These are phyloP conservation scores for Morbakka virulenta DNA, from an alignment of 30 jellyfish, hydroid and myxozoan species.

Conservation along the genomic window DNA sequence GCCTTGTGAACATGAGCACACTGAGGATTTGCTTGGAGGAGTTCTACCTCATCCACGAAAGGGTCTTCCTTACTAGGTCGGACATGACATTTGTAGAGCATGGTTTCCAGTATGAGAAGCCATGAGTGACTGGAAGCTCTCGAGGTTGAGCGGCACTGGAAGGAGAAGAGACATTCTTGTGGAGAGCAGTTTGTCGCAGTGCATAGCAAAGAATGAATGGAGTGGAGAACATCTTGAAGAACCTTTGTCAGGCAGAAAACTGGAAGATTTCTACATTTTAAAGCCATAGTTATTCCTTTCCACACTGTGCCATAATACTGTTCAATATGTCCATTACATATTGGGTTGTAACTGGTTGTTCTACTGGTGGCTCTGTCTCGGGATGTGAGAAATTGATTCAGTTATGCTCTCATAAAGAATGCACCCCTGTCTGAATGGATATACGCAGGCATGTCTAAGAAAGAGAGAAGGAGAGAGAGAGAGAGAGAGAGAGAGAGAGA, in stretches of 20 bases:
- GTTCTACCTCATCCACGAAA: no score
- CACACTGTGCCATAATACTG: slow-evolving; percentile 33
- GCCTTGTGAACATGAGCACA: no score
- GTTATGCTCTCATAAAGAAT: slow-evolving; percentile 1
- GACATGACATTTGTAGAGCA: background rate
- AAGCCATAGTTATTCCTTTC: slow-evolving; percentile 24
- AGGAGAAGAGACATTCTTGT: slow-evolving; percentile 31
- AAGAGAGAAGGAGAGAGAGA: slow-evolving; percentile 1
- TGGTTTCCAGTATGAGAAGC: background rate
- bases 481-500: no score
- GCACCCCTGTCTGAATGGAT: slow-evolving; percentile 29
- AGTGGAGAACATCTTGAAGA: slow-evolving; percentile 48
- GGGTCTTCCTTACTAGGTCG: no score
- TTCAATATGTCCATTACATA: no score
- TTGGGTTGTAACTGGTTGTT: no score
- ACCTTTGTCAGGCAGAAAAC: slow-evolving; percentile 11
- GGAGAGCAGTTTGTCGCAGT: slow-evolving; percentile 47
- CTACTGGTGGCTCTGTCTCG: slow-evolving; percentile 5
- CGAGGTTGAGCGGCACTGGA: background rate
- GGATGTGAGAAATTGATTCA: background rate
- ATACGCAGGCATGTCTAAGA: slow-evolving; percentile 26
- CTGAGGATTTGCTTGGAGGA: no score
- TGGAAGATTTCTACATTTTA: slow-evolving; percentile 4
- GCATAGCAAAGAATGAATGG: slow-evolving; percentile 27
- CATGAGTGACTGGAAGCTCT: background rate